A percentile compares a stretch with the other conserved stretches of the same genome.
Conservation (phyloP, 2,797 vertebrate species). For the Poecilia wingei region DNA sequence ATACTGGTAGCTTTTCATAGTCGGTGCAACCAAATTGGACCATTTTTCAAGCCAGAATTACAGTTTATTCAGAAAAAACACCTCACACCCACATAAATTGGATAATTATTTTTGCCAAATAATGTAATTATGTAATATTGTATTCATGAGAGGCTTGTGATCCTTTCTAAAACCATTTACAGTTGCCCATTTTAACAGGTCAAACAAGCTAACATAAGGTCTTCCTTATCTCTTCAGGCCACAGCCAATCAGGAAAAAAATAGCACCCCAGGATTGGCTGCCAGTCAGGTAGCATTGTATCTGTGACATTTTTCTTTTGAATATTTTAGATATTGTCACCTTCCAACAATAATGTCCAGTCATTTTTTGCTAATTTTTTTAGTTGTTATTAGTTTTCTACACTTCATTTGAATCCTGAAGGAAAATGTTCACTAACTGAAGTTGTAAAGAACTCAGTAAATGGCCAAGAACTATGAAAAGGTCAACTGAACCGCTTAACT, state of each 20-base stretch:
- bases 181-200: not conserved
- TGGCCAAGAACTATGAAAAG: not conserved
- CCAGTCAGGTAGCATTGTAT: no score
- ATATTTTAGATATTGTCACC: no score
- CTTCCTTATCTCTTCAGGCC: no score
- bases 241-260: no score
- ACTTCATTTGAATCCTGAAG: not conserved
- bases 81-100: not conserved
- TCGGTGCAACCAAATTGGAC: not conserved
- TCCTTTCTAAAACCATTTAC: no score
- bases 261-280: no score
- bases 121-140: not conserved
- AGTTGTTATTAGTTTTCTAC: not conserved
- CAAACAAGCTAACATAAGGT: not conserved
- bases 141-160: not conserved
- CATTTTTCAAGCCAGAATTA: no score
- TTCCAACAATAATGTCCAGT: no score
- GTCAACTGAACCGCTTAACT: not conserved
- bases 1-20: not conserved
- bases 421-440: not conserved
- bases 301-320: no score
- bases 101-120: not conserved
- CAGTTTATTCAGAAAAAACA: no score
- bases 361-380: no score
- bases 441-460: not conserved